A percentile compares a stretch with the other conserved stretches of the same genome.
These are phyloP conservation scores for Anguilla marmorata DNA, from an alignment of 2,797 vertebrate genomes.

Conservation along the genomic window DNA sequence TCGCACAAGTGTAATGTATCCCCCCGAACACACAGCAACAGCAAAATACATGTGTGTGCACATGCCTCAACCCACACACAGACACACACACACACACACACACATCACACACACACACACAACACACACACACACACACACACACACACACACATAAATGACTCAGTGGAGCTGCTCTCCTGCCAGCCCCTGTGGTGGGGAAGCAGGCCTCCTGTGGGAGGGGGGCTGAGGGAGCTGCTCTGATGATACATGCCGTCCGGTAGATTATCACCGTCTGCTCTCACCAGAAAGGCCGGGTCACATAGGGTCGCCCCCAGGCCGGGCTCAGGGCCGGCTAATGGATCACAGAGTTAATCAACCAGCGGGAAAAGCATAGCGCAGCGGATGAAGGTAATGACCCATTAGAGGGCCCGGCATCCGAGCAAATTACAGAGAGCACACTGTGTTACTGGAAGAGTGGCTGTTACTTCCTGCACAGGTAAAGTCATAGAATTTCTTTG, in stretches of 20 bases:
- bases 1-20: neutral
- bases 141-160: neutral
- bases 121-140: neutral
- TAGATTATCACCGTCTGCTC: neutral
- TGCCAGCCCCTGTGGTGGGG: neutral
- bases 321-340: neutral
- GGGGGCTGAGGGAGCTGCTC: neutral
- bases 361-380: neutral
- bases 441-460: neutral
- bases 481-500: neutral
- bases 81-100: neutral
- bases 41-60: no score
- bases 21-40: neutral
- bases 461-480: neutral
- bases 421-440: neutral
- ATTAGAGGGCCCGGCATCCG: neutral
- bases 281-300: neutral
- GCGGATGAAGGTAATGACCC: conserved; percentile 8
- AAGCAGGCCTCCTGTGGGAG: neutral
- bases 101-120: neutral
- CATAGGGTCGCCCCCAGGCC: neutral
- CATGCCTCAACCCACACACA: neutral
- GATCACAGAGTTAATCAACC: conserved; percentile 20
- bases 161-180: neutral
- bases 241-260: neutral